Conservation (phyloP, 1,140 invertebrate species). For the Lepidotrigona ventralis region DNA sequence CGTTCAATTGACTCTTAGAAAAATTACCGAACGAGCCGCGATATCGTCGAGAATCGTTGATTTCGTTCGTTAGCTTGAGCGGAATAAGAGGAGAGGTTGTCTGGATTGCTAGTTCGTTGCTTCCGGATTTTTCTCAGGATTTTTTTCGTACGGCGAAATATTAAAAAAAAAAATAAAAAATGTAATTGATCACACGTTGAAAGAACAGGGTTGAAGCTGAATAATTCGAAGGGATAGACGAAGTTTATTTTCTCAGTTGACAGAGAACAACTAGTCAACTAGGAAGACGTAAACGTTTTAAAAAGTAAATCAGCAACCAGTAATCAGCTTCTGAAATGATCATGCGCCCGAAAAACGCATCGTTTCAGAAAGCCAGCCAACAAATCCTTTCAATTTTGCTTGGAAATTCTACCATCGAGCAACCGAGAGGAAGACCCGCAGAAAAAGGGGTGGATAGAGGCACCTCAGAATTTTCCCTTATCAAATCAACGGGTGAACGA, state of each 20-base stretch:
- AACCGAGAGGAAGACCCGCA: not conserved
- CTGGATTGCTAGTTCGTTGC: not conserved
- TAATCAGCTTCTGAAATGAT: no score
- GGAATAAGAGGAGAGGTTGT: not conserved
- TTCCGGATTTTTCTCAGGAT: not conserved
- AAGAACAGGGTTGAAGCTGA: no score
- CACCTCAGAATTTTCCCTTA: constrained; percentile 72
- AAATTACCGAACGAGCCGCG: not conserved
- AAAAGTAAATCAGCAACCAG: no score
- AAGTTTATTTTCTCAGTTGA: no score
- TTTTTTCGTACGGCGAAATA: no score
- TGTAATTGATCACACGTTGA: no score
- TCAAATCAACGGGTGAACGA: constrained; percentile 78
- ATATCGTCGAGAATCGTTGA: not conserved
- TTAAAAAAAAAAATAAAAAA: no score
- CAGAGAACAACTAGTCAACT: no score
- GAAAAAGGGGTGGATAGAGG: not conserved
- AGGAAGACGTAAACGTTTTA: no score
- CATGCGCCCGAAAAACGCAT: not conserved
- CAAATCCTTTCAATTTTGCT: no score
- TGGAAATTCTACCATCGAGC: not conserved
- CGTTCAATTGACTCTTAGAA: constrained; percentile 51
- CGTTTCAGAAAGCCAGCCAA: not conserved
- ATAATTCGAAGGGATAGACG: no score
- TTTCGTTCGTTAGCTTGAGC: not conserved